These are phyloP conservation scores for Leucoma salicis DNA, from an alignment of 2,888 invertebrate species.

Conservation along the genomic window DNA sequence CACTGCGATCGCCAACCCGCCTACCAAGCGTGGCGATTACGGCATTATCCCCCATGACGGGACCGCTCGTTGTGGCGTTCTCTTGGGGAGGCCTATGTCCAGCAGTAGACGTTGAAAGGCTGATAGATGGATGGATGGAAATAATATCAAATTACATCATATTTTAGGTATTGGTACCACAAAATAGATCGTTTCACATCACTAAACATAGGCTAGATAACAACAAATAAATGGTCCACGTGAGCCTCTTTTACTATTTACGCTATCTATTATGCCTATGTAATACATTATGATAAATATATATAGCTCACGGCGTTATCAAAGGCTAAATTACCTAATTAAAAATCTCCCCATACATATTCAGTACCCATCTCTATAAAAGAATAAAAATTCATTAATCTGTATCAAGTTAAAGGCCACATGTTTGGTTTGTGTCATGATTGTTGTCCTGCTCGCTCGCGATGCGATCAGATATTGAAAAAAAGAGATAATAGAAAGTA, in stretches of 20 bases:
- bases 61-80: too few relatives aligned
- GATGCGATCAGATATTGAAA: slow-evolving; percentile 32
- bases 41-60: too few relatives aligned
- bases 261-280: slow-evolving; percentile 17
- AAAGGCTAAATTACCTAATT: slow-evolving; percentile 48
- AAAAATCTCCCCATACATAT: slow-evolving; percentile 47
- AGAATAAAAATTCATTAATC: slow-evolving; percentile 51
- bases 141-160: slow-evolving; percentile 23
- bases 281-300: slow-evolving; percentile 31
- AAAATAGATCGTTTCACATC: slow-evolving; percentile 14
- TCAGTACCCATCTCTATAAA: slow-evolving; percentile 39
- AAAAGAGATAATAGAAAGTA: slow-evolving; percentile 65
- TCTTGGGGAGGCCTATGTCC: too few relatives aligned
- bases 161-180: slow-evolving; percentile 17
- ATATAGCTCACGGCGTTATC: slow-evolving; percentile 23
- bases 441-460: slow-evolving; percentile 47
- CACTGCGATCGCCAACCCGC: too few relatives aligned
- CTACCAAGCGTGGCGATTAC: too few relatives aligned
- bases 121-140: too few relatives aligned
- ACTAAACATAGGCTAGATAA: slow-evolving; percentile 22
- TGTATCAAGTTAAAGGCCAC: slow-evolving; percentile 50
- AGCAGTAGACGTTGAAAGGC: too few relatives aligned
- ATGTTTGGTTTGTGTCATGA: slow-evolving; percentile 44
- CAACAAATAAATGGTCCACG: slow-evolving; percentile 20
- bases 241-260: slow-evolving; percentile 21